A percentile compares a stretch with the other conserved stretches of the same genome.
These are phyloP conservation scores for Erethizon dorsatum DNA, from an alignment of 2,797 vertebrate genomes.

Conservation along the genomic window DNA sequence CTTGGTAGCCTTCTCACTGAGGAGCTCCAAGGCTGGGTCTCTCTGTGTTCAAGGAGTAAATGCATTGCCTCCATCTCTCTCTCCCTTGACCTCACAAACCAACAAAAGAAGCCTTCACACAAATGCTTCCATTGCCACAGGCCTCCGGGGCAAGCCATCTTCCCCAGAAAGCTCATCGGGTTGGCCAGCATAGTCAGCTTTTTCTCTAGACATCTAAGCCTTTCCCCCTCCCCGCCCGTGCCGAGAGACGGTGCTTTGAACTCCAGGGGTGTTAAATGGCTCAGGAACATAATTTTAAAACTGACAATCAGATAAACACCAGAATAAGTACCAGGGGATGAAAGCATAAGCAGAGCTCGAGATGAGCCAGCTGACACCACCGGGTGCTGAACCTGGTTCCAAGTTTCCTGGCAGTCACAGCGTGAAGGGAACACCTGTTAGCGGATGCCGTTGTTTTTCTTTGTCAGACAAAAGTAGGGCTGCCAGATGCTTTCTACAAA, in stretches of 20 bases:
- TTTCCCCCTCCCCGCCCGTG: neutral
- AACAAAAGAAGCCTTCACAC: neutral
- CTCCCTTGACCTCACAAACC: neutral
- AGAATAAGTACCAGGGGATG: neutral
- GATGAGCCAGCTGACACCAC: neutral
- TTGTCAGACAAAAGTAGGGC: neutral
- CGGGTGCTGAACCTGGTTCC: neutral
- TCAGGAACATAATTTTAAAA: slow-evolving; percentile 27
- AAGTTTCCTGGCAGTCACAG: slow-evolving; percentile 32
- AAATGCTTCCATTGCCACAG: neutral
- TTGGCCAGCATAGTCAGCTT: neutral
- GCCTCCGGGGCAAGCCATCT: neutral
- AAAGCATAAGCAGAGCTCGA: neutral
- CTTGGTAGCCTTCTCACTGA: neutral
- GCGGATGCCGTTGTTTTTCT: neutral
- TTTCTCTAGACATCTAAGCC: neutral
- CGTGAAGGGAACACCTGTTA: slow-evolving; percentile 47
- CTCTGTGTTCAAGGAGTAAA: neutral
- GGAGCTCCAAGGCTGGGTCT: neutral
- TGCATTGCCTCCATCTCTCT: neutral
- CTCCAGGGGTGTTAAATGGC: neutral
- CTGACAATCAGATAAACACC: neutral
- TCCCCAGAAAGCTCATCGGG: neutral
- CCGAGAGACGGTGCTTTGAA: neutral
- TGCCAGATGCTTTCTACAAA: slow-evolving; percentile 35